Conservation (phyloP, 2,113 vertebrate species). For the Eidolon helvum region DNA sequence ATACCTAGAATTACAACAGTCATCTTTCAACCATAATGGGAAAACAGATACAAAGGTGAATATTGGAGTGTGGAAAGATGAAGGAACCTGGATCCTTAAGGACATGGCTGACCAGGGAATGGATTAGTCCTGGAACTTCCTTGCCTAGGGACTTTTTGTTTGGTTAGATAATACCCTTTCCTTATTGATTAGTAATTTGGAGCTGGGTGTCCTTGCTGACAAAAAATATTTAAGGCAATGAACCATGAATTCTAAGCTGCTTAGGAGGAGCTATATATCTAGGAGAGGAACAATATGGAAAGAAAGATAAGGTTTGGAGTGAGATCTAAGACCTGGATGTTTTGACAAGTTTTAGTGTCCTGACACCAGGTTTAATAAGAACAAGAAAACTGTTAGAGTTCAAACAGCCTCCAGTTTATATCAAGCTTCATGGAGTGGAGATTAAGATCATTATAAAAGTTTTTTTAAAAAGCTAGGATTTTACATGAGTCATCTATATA, state of each 20-base stretch:
- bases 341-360: background rate
- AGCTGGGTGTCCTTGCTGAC: background rate
- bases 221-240: background rate
- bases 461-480: background rate
- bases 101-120: background rate
- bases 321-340: background rate
- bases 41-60: background rate
- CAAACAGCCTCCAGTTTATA: background rate
- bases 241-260: background rate
- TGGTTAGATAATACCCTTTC: background rate
- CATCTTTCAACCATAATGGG: fast-evolving
- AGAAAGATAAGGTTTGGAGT: background rate
- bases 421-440: background rate
- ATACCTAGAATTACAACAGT: background rate
- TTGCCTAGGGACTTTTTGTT: background rate
- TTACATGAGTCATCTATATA: background rate
- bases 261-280: background rate
- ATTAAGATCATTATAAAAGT: background rate
- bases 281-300: background rate
- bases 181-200: background rate
- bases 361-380: background rate
- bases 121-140: background rate
- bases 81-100: background rate
- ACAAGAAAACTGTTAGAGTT: background rate
- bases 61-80: background rate